Evolutionary conservation across 2,797 vertebrate species (phyloP), one percentile per base, ranked within the genome.

Genomic region (Gallinago nigripennis): DNA sequence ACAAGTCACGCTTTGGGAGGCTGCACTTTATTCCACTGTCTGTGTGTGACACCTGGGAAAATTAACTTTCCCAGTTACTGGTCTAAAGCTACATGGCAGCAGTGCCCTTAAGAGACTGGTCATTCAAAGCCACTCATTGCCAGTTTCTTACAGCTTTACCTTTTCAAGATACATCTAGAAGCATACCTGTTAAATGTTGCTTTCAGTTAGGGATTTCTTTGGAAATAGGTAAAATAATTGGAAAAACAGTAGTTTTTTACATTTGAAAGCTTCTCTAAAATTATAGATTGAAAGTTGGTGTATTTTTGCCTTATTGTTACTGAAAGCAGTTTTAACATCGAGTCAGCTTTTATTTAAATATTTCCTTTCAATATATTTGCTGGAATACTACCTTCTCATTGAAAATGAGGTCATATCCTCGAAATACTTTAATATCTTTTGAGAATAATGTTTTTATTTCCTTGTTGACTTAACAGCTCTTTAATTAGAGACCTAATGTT

Each of bases 1-100:
- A 3, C 0, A 0, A 16, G 17, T 39, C 1, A 0, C 11, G 5
- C 35, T 66, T 27, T 63, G 69, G 56, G 16, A 64, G 39, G 56
- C 64, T 84, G 61, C 66, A 20, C 48, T 43, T 43, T 25, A 2
- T 30, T 69, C 31, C 16, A 3, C 16, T 83, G 39, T 20, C 61
- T 50, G 0, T 6, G 2, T 16, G 39, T 50, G 51, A 39, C 43
- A 58, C 43, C 58, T 13, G 5, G 68, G 71, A 63, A 73, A 35
- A 35, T 15, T 45, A 56, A 27, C 20, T 39, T 80, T 28, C 56
- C 43, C 43, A 6, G 8, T 39, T 54, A 5, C 27, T 56, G 5
- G 27, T 30, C 37, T 80, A 57, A 90, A 88, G 27, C n/a, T 37
- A 28, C 12, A 6, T 31, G 69, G 31, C 69, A 88, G 45, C 20